Percentiles rank a stretch among this genome's conserved stretches.
Evolutionary conservation across 2,113 vertebrate genomes (phyloP).

Genomic region (Azemiops feae): DNA sequence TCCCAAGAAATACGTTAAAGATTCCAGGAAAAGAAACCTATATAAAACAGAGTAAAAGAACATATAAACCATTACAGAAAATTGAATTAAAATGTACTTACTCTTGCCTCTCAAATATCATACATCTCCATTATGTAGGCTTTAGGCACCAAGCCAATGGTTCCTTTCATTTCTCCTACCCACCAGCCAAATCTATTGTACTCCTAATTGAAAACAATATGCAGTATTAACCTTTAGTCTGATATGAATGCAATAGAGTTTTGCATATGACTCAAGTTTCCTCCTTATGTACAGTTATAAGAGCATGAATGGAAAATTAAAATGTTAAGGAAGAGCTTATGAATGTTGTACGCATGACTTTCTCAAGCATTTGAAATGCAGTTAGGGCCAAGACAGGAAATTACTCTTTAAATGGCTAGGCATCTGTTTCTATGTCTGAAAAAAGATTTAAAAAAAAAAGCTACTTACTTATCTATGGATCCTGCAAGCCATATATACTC

Average conservation of each 20-base stretch:
- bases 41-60: conserved; percentile 75
- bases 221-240: conserved; percentile 81
- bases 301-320: conserved; percentile 68
- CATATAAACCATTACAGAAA: conserved; percentile 79
- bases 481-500: neutral
- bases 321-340: conserved; percentile 62
- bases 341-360: conserved; percentile 59
- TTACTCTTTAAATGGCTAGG: conserved; percentile 52
- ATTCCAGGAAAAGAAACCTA: conserved; percentile 75
- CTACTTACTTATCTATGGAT: neutral
- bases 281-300: conserved; percentile 70
- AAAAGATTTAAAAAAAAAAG: neutral
- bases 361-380: conserved; percentile 54
- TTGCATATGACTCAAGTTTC: conserved; percentile 70
- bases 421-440: conserved; percentile 28
- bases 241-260: conserved; percentile 70
- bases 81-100: conserved; percentile 88
- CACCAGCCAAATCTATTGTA: conserved; percentile 96
- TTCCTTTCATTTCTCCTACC: conserved; percentile 95
- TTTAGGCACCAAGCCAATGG: conserved; percentile 95
- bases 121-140: conserved; percentile 94
- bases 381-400: conserved; percentile 58
- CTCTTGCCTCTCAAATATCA: conserved; percentile 79
- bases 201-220: conserved; percentile 87
- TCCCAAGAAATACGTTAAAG: conserved; percentile 64